Conservation (phyloP, 1,140 invertebrate genomes). For the Maconellicoccus hirsutus region DNA sequence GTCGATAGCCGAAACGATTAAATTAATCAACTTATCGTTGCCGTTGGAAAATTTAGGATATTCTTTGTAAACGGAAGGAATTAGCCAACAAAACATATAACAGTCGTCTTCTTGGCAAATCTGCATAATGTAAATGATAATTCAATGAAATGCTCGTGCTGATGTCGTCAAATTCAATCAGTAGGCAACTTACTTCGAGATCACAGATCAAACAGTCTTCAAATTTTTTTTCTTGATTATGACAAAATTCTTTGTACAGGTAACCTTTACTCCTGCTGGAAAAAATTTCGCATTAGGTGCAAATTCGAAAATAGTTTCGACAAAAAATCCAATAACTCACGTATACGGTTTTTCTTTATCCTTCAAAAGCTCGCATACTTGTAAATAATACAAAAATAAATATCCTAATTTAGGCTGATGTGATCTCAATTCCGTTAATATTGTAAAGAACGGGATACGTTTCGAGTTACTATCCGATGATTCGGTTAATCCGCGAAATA, state of each 20-base stretch:
- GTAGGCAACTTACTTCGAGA: slow-evolving; percentile 42
- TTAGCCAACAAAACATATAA: slow-evolving; percentile 72
- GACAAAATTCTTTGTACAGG: slow-evolving; percentile 77
- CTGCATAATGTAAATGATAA: slow-evolving; percentile 27
- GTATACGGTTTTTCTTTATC: slow-evolving; percentile 32
- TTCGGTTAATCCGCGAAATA: slow-evolving; percentile 62
- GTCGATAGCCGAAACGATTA: slow-evolving; percentile 80
- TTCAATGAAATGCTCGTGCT: no score
- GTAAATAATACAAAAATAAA: slow-evolving; percentile 73
- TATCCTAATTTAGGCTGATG: slow-evolving; percentile 66
- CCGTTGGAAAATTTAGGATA: slow-evolving; percentile 77
- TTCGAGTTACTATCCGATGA: slow-evolving; percentile 64
- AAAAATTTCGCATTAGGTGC: slow-evolving; percentile 32
- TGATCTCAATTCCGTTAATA: slow-evolving; percentile 61
- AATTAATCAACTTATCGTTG: slow-evolving; percentile 69
- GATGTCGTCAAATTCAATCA: slow-evolving; percentile 13
- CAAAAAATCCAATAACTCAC: not conserved
- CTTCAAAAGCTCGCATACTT: slow-evolving; percentile 52
- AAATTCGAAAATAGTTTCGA: slow-evolving; percentile 34
- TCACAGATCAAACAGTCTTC: slow-evolving; percentile 63
- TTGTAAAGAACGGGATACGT: slow-evolving; percentile 55
- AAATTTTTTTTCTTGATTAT: slow-evolving; percentile 62
- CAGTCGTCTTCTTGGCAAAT: slow-evolving; percentile 78
- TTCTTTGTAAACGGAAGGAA: slow-evolving; percentile 82
- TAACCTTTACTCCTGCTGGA: slow-evolving; percentile 53